Conservation (phyloP, 1,140 invertebrate genomes). For the Lucilia sericata region DNA sequence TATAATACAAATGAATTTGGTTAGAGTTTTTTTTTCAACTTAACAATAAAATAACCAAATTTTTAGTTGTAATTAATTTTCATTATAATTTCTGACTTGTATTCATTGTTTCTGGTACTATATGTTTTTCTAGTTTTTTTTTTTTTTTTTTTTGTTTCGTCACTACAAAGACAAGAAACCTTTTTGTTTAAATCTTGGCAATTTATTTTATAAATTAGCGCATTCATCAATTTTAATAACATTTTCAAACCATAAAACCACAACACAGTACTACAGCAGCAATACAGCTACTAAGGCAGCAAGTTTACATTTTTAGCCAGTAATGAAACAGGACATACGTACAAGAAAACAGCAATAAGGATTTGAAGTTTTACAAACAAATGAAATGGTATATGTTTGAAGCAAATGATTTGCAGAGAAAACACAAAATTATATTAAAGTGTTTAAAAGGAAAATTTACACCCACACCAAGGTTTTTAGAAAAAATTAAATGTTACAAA, state of each 20-base stretch:
- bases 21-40: background rate
- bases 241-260: slow-evolving; percentile 51
- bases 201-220: slow-evolving; percentile 59
- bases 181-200: slow-evolving; percentile 29
- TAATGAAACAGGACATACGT: too few relatives aligned
- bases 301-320: too few relatives aligned
- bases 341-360: too few relatives aligned
- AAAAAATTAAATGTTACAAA: slow-evolving; percentile 25
- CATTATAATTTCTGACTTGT: slow-evolving; percentile 28
- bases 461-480: too few relatives aligned
- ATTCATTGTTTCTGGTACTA: background rate
- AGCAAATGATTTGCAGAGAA: background rate
- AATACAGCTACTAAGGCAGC: background rate
- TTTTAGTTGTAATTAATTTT: slow-evolving; percentile 43
- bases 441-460: too few relatives aligned
- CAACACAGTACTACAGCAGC: slow-evolving; percentile 31
- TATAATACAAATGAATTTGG: background rate
- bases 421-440: too few relatives aligned
- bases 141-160: background rate
- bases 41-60: background rate
- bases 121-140: too few relatives aligned
- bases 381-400: background rate
- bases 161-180: background rate
- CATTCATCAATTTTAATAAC: slow-evolving; percentile 68
- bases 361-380: background rate